These are phyloP conservation scores for Centropyge bicolor DNA, from an alignment of 2,797 vertebrate genomes.

Conservation along the genomic window DNA sequence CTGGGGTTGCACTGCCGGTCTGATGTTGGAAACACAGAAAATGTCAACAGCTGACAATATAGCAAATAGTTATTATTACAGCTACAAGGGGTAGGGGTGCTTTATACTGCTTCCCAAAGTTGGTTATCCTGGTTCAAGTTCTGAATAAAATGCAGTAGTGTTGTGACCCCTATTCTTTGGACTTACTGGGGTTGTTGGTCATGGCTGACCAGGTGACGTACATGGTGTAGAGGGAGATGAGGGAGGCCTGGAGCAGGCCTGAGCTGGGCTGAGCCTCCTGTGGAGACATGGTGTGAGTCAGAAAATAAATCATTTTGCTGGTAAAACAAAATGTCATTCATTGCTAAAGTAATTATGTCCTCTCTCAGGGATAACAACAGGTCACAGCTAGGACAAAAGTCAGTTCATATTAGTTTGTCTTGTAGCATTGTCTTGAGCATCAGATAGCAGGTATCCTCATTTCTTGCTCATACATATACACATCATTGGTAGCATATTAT, in stretches of 20 bases:
- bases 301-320: not conserved
- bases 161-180: not conserved
- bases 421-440: not conserved
- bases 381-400: not conserved
- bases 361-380: not conserved
- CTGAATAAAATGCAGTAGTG: not conserved
- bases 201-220: slow-evolving; percentile 94
- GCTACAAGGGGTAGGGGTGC: too few relatives aligned
- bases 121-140: not conserved
- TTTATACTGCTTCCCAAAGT: not conserved
- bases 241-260: slow-evolving; percentile 92
- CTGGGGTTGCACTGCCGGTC: slow-evolving; percentile 91
- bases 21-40: slow-evolving; percentile 58
- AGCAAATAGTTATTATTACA: not conserved
- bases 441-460: not conserved
- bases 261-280: slow-evolving; percentile 94
- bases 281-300: not conserved
- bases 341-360: not conserved
- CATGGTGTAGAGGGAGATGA: slow-evolving; percentile 92
- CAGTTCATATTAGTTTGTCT: not conserved
- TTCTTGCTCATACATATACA: not conserved
- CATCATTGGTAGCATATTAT: not conserved
- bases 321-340: not conserved
- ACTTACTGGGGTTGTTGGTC: slow-evolving; percentile 93
- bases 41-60: not conserved